Evolutionary conservation across 2,888 invertebrate species (phyloP).

Genomic region (Didymodactylos carnosus): DNA sequence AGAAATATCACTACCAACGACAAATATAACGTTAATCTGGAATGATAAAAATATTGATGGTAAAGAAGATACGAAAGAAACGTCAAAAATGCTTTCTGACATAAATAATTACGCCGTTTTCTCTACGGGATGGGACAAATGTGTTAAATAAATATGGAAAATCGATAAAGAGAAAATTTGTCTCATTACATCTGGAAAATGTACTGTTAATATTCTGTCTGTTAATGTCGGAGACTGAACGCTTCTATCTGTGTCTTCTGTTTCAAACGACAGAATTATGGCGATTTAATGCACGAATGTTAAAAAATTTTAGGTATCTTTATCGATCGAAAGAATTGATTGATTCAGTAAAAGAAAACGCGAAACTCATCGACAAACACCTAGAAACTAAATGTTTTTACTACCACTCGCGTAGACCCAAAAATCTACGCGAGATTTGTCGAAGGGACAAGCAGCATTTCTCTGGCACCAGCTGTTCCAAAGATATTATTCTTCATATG

Average conservation of each 20-base stretch:
- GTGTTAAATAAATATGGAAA: not conserved
- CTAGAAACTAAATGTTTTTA: too few species aligned
- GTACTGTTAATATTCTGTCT: not conserved
- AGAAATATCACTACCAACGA: too few species aligned
- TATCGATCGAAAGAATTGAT: not conserved
- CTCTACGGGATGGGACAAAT: not conserved
- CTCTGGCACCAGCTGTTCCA: too few species aligned
- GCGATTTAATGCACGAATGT: not conserved
- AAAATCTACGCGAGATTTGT: too few species aligned
- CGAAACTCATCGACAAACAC: not conserved
- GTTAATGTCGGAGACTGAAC: too few species aligned
- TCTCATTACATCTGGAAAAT: not conserved
- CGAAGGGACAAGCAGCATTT: too few species aligned
- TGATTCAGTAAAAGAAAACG: not conserved
- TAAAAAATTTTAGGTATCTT: not conserved
- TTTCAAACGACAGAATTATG: not conserved
- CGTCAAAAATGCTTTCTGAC: not conserved
- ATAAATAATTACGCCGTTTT: not conserved
- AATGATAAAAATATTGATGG: not conserved
- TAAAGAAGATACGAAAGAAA: not conserved
- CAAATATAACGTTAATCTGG: not conserved
- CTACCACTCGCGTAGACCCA: too few species aligned
- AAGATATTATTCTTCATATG: too few species aligned
- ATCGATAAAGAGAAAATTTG: not conserved
- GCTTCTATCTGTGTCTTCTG: not conserved